Percentiles rank a stretch among this genome's conserved stretches.
Evolutionary conservation across 2,113 vertebrate genomes (phyloP).

Genomic region (Oplegnathus fasciatus): DNA sequence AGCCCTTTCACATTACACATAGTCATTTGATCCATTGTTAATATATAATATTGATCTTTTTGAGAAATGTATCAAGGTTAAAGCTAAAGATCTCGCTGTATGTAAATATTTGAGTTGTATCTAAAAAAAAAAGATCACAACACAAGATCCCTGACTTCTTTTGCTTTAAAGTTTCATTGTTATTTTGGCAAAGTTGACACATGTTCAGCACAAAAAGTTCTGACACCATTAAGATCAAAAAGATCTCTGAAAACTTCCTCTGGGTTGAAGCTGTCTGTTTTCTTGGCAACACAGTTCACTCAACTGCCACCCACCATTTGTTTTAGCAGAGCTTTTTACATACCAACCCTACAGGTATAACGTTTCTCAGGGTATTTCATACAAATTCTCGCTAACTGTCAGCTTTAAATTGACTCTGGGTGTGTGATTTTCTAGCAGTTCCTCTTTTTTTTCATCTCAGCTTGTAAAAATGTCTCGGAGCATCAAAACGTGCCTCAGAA

Average conservation of each 20-base stretch:
- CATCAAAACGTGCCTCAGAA: slow-evolving; percentile 19
- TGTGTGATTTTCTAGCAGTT: slow-evolving; percentile 39
- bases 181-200: slow-evolving; percentile 44
- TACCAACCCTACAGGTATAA: slow-evolving; percentile 50
- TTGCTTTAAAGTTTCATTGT: slow-evolving; percentile 41
- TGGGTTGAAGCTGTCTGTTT: slow-evolving; percentile 49
- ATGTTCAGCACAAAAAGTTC: slow-evolving; percentile 48
- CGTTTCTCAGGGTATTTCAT: slow-evolving; percentile 49
- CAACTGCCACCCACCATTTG: slow-evolving; percentile 60
- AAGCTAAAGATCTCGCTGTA: neutral
- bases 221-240: slow-evolving; percentile 52
- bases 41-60: neutral
- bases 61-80: neutral
- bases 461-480: slow-evolving; percentile 29
- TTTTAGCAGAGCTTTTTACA: slow-evolving; percentile 43
- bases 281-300: slow-evolving; percentile 52
- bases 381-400: slow-evolving; percentile 53
- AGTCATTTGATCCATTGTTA: neutral
- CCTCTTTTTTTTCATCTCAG: slow-evolving; percentile 28
- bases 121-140: neutral
- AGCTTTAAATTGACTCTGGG: slow-evolving; percentile 58
- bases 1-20: neutral
- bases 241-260: slow-evolving; percentile 36
- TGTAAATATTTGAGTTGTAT: slow-evolving; percentile 3
- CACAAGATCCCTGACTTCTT: neutral